Conservation (phyloP, 1,140 invertebrate species). For the Andrena cerasifolii region DNA sequence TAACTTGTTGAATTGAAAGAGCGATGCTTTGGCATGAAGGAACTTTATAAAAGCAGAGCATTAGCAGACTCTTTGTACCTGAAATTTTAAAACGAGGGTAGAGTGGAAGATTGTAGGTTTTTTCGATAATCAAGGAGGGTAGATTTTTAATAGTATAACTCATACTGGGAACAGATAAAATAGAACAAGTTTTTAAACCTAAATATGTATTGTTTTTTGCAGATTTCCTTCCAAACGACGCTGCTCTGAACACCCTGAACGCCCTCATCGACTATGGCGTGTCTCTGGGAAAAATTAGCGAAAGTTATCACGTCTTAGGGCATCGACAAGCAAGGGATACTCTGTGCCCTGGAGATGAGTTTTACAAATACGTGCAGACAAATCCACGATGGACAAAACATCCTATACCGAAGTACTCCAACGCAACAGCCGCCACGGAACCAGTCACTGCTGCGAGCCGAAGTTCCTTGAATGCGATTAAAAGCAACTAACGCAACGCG, state of each 20-base stretch:
- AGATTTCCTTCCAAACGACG: constrained; percentile 81
- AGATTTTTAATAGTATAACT: too few relatives aligned
- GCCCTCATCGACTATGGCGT: constrained; percentile 80
- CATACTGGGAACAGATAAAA: too few relatives aligned
- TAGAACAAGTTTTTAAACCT: background rate
- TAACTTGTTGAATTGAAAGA: too few relatives aligned
- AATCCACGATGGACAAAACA: constrained; percentile 80
- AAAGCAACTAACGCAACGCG: background rate
- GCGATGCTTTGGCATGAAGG: too few relatives aligned
- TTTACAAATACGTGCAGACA: constrained; percentile 82
- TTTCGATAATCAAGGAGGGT: too few relatives aligned
- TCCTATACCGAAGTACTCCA: constrained; percentile 46
- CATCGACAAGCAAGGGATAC: constrained; percentile 81
- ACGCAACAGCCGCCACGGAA: background rate
- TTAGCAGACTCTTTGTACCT: too few relatives aligned
- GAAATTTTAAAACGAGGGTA: too few relatives aligned
- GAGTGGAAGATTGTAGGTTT: too few relatives aligned
- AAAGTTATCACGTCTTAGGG: constrained; percentile 79
- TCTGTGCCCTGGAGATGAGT: constrained; percentile 80
- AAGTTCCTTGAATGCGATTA: background rate
- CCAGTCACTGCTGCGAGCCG: background rate
- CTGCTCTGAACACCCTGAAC: constrained; percentile 77
- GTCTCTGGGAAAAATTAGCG: constrained; percentile 72
- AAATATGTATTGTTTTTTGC: constrained; percentile 12
- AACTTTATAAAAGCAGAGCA: too few relatives aligned